A percentile compares a stretch with the other conserved stretches of the same genome.
Conservation (phyloP, 1,140 invertebrate species). For the Drosophila kanapiae region DNA sequence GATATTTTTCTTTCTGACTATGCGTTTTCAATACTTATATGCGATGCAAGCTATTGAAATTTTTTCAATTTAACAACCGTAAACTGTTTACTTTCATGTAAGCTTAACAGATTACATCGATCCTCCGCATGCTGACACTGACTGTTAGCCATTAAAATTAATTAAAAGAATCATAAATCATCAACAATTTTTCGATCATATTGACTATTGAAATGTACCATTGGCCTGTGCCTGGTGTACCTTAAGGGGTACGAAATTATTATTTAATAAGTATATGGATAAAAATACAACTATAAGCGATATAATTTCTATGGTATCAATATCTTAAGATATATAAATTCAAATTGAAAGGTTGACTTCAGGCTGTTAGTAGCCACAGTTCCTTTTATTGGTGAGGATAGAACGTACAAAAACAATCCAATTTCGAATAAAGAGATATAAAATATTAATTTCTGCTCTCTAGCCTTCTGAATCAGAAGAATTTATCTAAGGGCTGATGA, state of each 20-base stretch:
- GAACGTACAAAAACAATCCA: no score
- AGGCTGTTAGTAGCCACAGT: no score
- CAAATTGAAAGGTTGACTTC: no score
- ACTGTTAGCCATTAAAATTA: slow-evolving; percentile 23
- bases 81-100: slow-evolving; percentile 15
- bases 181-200: background rate
- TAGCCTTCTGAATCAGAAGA: no score
- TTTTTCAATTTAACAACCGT: slow-evolving; percentile 38
- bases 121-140: slow-evolving; percentile 20
- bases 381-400: no score
- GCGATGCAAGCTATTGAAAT: background rate
- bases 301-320: no score
- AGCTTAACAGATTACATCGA: slow-evolving; percentile 25
- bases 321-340: no score
- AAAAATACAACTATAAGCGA: no score
- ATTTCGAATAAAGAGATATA: no score
- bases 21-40: background rate
- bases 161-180: slow-evolving; percentile 30
- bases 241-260: background rate
- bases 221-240: background rate
- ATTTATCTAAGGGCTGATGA: no score
- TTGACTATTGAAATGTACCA: background rate
- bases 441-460: no score
- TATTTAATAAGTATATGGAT: background rate
- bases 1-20: background rate